Conservation (phyloP, 2,797 vertebrate genomes). For the Sciurus carolinensis region DNA sequence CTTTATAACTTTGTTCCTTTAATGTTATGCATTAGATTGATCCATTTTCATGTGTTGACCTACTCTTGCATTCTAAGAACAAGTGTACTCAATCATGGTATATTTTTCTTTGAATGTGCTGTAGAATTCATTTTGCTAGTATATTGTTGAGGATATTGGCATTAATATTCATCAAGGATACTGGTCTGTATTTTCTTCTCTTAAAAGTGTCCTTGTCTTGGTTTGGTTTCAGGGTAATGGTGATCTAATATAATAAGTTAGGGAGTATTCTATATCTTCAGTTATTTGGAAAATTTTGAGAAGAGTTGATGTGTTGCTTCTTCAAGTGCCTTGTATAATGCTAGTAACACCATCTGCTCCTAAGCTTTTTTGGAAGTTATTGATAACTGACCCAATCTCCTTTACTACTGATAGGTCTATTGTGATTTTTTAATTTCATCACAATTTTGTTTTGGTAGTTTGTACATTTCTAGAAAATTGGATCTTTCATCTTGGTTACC, state of each 20-base stretch:
- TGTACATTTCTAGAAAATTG: background rate
- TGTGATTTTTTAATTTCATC: background rate
- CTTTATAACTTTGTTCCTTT: background rate
- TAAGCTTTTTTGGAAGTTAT: background rate
- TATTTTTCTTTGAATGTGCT: too few species aligned
- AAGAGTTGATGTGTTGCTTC: too few species aligned
- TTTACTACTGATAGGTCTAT: background rate
- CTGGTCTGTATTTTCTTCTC: too few species aligned
- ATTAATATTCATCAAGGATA: too few species aligned
- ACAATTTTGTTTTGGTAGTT: background rate
- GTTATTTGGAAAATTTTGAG: too few species aligned
- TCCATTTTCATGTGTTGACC: background rate
- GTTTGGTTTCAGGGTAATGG: background rate
- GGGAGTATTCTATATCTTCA: too few species aligned
- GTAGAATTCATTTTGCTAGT: too few species aligned
- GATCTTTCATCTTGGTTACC: background rate
- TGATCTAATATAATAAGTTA: too few species aligned
- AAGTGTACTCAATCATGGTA: too few species aligned
- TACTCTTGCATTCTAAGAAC: background rate
- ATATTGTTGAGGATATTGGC: too few species aligned
- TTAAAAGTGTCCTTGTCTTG: background rate
- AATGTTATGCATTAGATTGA: background rate
- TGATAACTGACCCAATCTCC: background rate
- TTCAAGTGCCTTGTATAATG: too few species aligned
- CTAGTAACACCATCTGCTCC: too few species aligned